Evolutionary conservation across 2,797 vertebrate genomes (phyloP).

Genomic region (Bradypodion pumilum): DNA sequence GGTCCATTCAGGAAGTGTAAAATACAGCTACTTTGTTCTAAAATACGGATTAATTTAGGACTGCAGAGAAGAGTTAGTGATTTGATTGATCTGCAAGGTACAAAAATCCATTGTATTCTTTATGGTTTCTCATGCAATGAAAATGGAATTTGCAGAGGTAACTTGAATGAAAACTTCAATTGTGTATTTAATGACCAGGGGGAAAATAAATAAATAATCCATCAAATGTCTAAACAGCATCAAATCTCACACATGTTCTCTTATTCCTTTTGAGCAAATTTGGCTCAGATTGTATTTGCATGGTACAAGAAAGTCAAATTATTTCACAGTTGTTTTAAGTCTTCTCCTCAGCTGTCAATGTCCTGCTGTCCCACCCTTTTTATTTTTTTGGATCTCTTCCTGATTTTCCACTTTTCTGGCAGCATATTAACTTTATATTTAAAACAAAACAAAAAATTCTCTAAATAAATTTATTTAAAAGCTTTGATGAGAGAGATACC

Average conservation of each 20-base stretch:
- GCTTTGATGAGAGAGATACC: slow-evolving; percentile 42
- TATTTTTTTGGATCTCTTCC: slow-evolving; percentile 36
- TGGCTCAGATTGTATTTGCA: slow-evolving; percentile 33
- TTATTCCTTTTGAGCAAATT: slow-evolving; percentile 21
- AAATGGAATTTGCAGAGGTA: not conserved
- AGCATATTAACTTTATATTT: slow-evolving; percentile 21
- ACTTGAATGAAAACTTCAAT: not conserved
- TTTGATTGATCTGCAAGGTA: not conserved
- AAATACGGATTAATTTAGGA: too few species aligned
- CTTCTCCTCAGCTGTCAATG: slow-evolving; percentile 35
- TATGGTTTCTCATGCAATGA: not conserved
- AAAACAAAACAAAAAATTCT: slow-evolving; percentile 15
- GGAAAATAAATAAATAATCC: slow-evolving; percentile 18
- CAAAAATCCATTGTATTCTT: not conserved
- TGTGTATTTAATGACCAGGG: not conserved
- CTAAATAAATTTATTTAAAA: not conserved
- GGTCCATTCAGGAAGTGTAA: not conserved
- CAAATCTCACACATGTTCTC: slow-evolving; percentile 12
- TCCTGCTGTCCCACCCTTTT: slow-evolving; percentile 16
- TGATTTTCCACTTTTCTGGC: slow-evolving; percentile 36
- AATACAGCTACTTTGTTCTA: not conserved
- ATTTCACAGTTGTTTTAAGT: not conserved
- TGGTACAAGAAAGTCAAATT: not conserved
- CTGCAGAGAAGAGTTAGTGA: not conserved
- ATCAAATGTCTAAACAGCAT: slow-evolving; percentile 33